phyloP scores from a whole-genome alignment of 30 jellyfish, hydroid and myxozoan genomes.

The Hydractinia echinata region DNA sequence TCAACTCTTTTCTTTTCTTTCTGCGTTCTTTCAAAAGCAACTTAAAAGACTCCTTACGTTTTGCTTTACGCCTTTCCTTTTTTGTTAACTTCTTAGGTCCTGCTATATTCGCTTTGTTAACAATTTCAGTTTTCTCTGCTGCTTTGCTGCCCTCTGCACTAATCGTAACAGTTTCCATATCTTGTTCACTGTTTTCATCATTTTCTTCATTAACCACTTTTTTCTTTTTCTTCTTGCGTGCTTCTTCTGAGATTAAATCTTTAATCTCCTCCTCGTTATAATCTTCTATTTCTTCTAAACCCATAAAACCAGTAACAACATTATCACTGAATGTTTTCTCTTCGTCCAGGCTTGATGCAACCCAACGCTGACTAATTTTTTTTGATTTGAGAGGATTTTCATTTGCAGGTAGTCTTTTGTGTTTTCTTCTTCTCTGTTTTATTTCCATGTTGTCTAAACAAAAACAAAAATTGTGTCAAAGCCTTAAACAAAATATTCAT shows the following conservation, averaged over 20 bases:
- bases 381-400: background rate
- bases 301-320: slow-evolving; percentile 53
- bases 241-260: slow-evolving; percentile 3
- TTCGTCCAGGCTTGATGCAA: slow-evolving; percentile 27
- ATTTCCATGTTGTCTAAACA: no score
- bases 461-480: no score
- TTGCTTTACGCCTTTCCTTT: slow-evolving; percentile 22
- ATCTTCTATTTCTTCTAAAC: slow-evolving; percentile 72
- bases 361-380: slow-evolving; percentile 21
- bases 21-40: slow-evolving; percentile 31
- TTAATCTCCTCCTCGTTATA: slow-evolving; percentile 43
- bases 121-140: background rate
- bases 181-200: background rate
- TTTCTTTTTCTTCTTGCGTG: background rate
- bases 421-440: background rate
- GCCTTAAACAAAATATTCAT: no score
- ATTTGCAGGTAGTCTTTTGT: slow-evolving; percentile 16
- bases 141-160: background rate
- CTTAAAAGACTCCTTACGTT: slow-evolving; percentile 14
- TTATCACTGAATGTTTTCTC: slow-evolving; percentile 16
- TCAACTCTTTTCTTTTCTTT: slow-evolving; percentile 6
- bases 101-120: background rate
- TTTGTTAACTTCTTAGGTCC: slow-evolving; percentile 21
- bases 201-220: background rate
- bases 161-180: background rate